Evolutionary conservation across 2,113 vertebrate species (phyloP).

Genomic region (Sturnus vulgaris): DNA sequence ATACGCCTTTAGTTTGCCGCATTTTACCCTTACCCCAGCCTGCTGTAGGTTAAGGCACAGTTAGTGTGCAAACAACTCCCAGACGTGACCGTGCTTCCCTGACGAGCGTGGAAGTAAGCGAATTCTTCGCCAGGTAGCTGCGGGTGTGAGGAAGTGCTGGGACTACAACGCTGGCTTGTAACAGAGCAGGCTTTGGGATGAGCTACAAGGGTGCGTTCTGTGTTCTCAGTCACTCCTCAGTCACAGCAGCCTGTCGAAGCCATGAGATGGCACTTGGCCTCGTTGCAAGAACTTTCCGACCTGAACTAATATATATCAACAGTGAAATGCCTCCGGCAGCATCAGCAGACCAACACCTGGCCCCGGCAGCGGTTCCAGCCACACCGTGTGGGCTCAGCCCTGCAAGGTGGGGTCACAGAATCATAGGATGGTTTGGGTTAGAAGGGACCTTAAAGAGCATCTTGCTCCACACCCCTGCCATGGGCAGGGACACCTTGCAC

Average conservation of each 20-base stretch:
- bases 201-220: not conserved
- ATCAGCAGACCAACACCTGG: not conserved
- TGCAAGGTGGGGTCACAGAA: not conserved
- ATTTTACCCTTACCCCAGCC: not conserved
- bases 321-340: not conserved
- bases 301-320: not conserved
- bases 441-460: too few relatives aligned
- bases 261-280: not conserved
- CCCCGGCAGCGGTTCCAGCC: not conserved
- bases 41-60: not conserved
- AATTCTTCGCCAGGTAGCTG: not conserved
- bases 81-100: too few relatives aligned
- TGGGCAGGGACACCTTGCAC: not conserved
- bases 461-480: not conserved
- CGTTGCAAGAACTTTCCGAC: not conserved
- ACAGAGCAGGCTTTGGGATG: not conserved
- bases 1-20: fast-evolving
- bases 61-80: not conserved
- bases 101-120: fast-evolving
- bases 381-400: not conserved
- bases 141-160: not conserved
- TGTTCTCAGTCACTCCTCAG: not conserved
- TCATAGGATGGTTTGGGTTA: fast-evolving
- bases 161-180: fast-evolving
- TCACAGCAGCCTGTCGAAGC: not conserved